These are phyloP conservation scores for Troides oblongomaculatus DNA, from an alignment of 2,888 invertebrate species.

Conservation along the genomic window DNA sequence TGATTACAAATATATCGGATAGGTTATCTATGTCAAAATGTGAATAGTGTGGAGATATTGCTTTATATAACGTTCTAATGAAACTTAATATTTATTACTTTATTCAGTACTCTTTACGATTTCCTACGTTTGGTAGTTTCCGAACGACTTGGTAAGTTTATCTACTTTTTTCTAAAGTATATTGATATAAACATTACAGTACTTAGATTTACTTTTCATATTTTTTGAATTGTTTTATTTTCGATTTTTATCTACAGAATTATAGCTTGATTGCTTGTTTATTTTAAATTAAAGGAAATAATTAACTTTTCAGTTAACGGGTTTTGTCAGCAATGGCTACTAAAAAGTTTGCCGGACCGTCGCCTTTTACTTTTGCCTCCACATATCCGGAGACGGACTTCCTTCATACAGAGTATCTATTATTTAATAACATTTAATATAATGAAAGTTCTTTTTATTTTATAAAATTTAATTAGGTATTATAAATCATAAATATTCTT, in stretches of 20 bases:
- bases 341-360: conserved; percentile 68
- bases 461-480: neutral
- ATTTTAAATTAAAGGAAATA: neutral
- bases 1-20: conserved; percentile 10
- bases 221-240: neutral
- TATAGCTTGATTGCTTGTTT: neutral
- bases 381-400: conserved; percentile 67
- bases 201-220: neutral
- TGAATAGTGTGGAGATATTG: neutral
- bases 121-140: neutral
- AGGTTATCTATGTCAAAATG: conserved; percentile 20
- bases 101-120: neutral
- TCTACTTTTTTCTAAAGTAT: neutral
- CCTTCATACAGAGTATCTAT: conserved; percentile 65
- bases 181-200: neutral
- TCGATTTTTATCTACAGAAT: neutral
- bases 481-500: neutral
- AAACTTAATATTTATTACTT: neutral
- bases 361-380: conserved; percentile 64
- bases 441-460: neutral
- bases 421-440: conserved; percentile 2
- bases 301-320: neutral
- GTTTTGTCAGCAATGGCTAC: conserved; percentile 67
- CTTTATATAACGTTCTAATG: neutral
- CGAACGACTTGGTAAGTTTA: neutral